Conservation (phyloP, 1,140 invertebrate genomes). For the Procambarus virginalis region DNA sequence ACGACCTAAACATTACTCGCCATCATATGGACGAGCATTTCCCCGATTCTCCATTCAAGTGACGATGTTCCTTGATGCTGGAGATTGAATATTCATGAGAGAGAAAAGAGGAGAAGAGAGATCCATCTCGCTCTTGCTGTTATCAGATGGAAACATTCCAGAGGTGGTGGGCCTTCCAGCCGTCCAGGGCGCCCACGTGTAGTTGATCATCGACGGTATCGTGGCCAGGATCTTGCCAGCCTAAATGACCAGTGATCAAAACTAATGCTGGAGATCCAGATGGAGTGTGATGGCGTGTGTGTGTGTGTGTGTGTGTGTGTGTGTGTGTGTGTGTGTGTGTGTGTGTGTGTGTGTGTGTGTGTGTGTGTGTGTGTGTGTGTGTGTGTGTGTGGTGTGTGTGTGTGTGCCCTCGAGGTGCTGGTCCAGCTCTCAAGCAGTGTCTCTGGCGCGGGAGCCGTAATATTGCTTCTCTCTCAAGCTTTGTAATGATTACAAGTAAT, state of each 20-base stretch:
- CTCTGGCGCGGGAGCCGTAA: no score
- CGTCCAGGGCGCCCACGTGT: slow-evolving; percentile 6
- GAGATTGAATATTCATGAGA: neutral
- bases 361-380: no score
- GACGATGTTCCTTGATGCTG: no score
- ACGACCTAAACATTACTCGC: no score
- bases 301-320: no score
- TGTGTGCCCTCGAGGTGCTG: no score
- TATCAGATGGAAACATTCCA: slow-evolving; percentile 27
- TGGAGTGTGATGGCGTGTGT: neutral
- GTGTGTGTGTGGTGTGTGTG: no score
- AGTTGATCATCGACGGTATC: slow-evolving; percentile 29
- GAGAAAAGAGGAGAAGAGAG: neutral
- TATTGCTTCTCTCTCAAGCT: no score
- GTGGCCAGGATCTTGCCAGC: slow-evolving; percentile 10
- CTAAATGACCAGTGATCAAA: slow-evolving; percentile 33
- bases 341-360: neutral
- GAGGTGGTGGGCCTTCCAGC: neutral
- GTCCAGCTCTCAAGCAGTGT: no score
- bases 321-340: neutral
- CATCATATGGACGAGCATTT: no score
- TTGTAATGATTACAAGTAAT: no score
- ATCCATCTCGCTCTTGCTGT: neutral
- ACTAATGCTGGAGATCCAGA: slow-evolving; percentile 8
- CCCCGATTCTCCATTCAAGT: no score